Conservation (phyloP, 2,113 vertebrate genomes). For the Equus przewalskii region DNA sequence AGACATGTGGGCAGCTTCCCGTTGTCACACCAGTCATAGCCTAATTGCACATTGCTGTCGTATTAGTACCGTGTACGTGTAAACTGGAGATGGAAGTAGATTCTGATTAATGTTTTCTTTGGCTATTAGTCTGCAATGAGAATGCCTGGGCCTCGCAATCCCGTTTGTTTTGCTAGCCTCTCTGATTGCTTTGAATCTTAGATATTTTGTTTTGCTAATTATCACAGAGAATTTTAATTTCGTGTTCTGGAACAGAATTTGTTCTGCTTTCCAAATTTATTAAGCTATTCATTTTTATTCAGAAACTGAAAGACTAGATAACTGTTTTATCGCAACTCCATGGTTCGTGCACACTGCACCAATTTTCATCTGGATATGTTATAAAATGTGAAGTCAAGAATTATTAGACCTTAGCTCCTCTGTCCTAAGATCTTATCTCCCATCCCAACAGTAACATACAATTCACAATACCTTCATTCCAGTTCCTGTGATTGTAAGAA, state of each 20-base stretch:
- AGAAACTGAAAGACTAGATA: neutral
- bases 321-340: neutral
- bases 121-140: neutral
- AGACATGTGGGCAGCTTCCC: neutral
- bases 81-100: neutral
- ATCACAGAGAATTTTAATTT: neutral
- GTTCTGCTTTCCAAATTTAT: neutral
- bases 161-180: neutral
- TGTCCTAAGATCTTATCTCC: neutral
- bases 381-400: neutral
- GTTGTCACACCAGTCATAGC: neutral
- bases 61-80: neutral
- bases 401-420: neutral
- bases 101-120: neutral
- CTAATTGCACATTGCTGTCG: neutral
- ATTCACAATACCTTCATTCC: neutral
- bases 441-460: neutral
- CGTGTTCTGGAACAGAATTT: neutral
- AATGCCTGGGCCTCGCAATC: neutral
- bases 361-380: neutral
- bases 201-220: slow-evolving; percentile 2
- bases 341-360: neutral
- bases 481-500: neutral
- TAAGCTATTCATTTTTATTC: neutral
- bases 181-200: slow-evolving; percentile 26